A percentile compares a stretch with the other conserved stretches of the same genome.
Conservation (phyloP, 2,888 invertebrate species). For the Calliphora vomitoria region DNA sequence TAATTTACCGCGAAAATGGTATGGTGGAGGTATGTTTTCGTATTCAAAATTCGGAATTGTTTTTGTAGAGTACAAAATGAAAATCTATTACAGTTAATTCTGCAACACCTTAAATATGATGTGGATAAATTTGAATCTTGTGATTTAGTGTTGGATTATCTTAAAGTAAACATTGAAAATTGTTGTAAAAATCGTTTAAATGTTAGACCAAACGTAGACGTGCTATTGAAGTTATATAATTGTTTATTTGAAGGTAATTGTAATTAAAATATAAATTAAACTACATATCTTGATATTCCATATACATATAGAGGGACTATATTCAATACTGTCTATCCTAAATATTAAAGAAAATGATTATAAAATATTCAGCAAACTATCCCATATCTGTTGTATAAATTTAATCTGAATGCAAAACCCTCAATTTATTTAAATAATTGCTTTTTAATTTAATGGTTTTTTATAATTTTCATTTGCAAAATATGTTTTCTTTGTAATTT, state of each 20-base stretch:
- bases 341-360: too few species aligned
- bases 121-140: conserved; percentile 34
- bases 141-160: conserved; percentile 48
- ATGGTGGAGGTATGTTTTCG: conserved; percentile 37
- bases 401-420: too few species aligned
- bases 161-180: conserved; percentile 29
- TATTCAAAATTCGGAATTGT: too few species aligned
- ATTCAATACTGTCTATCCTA: too few species aligned
- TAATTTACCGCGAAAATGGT: background rate
- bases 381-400: too few species aligned
- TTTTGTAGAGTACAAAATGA: background rate
- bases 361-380: too few species aligned
- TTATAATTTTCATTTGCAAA: too few species aligned
- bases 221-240: conserved; percentile 28
- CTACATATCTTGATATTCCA: too few species aligned
- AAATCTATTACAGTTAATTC: conserved; percentile 16
- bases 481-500: too few species aligned
- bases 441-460: too few species aligned
- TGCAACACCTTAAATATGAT: conserved; percentile 49
- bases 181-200: background rate
- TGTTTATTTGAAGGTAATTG: conserved; percentile 53
- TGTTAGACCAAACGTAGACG: background rate
- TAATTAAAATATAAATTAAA: background rate
- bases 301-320: too few species aligned
- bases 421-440: too few species aligned